A percentile compares a stretch with the other conserved stretches of the same genome.
Evolutionary conservation across 2,888 invertebrate species (phyloP).

Genomic region (Sphaerophoria rueppellii): DNA sequence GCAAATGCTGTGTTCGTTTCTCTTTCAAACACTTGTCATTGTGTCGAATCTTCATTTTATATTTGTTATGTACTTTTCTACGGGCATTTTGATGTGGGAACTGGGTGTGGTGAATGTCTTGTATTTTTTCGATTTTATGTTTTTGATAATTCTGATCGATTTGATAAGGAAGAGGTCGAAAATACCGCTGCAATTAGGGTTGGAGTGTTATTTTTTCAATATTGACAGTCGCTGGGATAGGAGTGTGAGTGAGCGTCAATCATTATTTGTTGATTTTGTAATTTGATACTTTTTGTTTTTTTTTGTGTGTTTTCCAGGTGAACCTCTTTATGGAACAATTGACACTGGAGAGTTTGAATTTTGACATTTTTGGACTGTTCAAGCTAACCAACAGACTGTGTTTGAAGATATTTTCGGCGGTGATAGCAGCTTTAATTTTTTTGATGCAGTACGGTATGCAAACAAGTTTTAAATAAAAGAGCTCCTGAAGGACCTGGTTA

Average conservation of each 20-base stretch:
- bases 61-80: background rate
- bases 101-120: background rate
- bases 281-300: too few species aligned
- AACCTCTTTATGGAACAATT: too few species aligned
- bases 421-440: too few species aligned
- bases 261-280: too few species aligned
- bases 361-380: too few species aligned
- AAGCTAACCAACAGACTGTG: too few species aligned
- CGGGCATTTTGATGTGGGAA: background rate
- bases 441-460: too few species aligned
- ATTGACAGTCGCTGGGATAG: constrained; percentile 16
- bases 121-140: background rate
- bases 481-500: too few species aligned
- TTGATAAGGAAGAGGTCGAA: background rate
- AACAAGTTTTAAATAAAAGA: too few species aligned
- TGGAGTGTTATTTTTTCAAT: background rate
- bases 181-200: background rate
- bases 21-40: background rate
- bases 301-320: too few species aligned
- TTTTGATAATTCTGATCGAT: background rate
- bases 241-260: background rate
- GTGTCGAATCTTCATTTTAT: background rate
- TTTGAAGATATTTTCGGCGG: too few species aligned
- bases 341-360: too few species aligned
- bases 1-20: background rate